Base-by-base conservation (phyloP, 2,888 invertebrate genomes). In the Tineola bisselliella region DNA sequence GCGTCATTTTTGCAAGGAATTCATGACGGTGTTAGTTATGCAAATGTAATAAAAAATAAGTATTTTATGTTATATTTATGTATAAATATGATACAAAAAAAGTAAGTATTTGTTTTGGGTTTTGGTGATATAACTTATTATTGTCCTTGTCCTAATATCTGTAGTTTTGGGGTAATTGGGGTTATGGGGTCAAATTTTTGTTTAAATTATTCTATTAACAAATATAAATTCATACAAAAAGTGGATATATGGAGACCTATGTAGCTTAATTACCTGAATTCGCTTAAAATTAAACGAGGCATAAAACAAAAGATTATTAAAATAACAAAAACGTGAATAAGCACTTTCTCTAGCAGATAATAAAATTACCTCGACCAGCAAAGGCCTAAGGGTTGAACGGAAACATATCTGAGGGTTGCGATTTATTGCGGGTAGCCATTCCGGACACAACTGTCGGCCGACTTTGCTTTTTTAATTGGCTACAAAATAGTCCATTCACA, bases 401-500 rank as follows among this genome's bases (percentile, higher is more conserved):
- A 84, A 83, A 79, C 77, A 72, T 76, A 71, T 75, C 70, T 68
- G 77, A 73, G 81, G 82, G 80, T 84, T 81, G 86, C 86, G 81
- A 87, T 87, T 87, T 87, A 87, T 84, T 78, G 80, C 79, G 73
- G 77, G 75, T 73, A 64, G 69, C 66, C 67, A 44, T 18, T 66
- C 61, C 71, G 71, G 66, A 70, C 70, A 71, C 77, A 76, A 76
- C 75, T 78, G 79, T 78, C 73, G 76, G 76, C 78, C 79, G 56
- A 33, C 76, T 80, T 81, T 77, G 73, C 72, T 38, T 60, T 61
- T 62, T 80, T 86, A 86, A 86, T 86, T 84, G 82, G 79, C 76
- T 84, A 86, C 86, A 87, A 87, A 87, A 86, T 76, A 76, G 73
- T 74, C 78, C 77, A 80, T 82, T 79, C 75, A 76, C 69, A 72